Base-by-base conservation (phyloP, 2,113 vertebrate genomes). In the Ochotona curzoniae region DNA sequence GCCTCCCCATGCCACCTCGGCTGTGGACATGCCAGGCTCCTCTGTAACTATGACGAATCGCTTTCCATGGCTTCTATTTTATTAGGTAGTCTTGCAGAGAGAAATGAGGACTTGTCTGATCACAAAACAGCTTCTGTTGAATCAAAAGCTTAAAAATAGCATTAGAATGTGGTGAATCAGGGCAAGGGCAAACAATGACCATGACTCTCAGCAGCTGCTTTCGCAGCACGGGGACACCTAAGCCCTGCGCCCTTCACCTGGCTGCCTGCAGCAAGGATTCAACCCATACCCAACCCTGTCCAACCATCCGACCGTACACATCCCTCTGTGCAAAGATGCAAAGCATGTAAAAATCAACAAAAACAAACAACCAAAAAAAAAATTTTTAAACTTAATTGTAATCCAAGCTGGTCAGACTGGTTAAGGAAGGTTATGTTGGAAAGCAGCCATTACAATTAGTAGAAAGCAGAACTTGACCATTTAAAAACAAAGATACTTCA, bases 121-220 rank as follows among this genome's bases (percentile, higher is more conserved):
- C 83, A 96, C 90, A 95, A 97, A 90, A 93, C 83, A 88, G 85
- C 74, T 89, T 91, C 83, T 74, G 25, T 69, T 89, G 64, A 93
- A 81, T 76, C 73, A 57, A 90, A 91, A n/a, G 18, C 30, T 94
- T 95, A 93, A 93, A 94, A 95, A 89, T 89, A 88, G 73, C 57
- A 38, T 67, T 30, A 49, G 87, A 89, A 89, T 92, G 63, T 69
- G 86, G 66, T 87, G 80, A 79, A 83, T 69, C 44, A 17, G 35
- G 54, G 44, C 8, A 74, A 82, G 30, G 38, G 32, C 71, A 79
- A 75, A 79, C 8, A 93, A 79, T 54, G 57, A 14, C 8, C 61
- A 2, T 30, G 38, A 80, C 9, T 70, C 67, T 84, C 25, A 23
- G n/a, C 44, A 76, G 89, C 89, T 89, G 71, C 38, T 79, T 82